These are phyloP conservation scores for Blera fallax DNA, from an alignment of 2,888 invertebrate species.

Conservation along the genomic window DNA sequence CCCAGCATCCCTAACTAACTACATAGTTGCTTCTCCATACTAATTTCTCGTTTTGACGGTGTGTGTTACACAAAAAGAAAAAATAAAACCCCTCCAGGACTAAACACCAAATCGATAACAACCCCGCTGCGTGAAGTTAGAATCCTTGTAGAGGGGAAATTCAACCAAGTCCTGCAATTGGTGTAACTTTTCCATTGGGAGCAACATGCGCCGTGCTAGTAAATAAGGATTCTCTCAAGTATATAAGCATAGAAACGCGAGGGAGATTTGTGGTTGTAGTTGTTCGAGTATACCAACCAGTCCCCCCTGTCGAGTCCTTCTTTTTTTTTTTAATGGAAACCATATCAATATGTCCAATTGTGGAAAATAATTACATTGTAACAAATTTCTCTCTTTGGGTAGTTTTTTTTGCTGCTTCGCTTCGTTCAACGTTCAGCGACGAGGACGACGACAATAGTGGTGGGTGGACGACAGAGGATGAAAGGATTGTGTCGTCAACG, in stretches of 20 bases:
- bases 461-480: not conserved
- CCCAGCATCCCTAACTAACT: conserved; percentile 71
- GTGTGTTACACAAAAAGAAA: not conserved
- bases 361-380: conserved; percentile 82
- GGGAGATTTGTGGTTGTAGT: conserved; percentile 11
- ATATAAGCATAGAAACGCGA: conserved; percentile 15
- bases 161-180: conserved; percentile 58
- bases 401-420: conserved; percentile 45
- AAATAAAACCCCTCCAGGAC: not conserved
- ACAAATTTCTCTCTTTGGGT: conserved; percentile 79
- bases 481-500: conserved; percentile 16
- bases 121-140: conserved; percentile 15
- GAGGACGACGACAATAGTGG: not conserved
- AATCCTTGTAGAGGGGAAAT: conserved; percentile 48
- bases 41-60: conserved; percentile 58
- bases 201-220: conserved; percentile 58
- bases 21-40: conserved; percentile 64
- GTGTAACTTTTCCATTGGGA: conserved; percentile 50
- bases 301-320: conserved; percentile 39
- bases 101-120: conserved; percentile 44
- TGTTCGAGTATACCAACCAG: conserved; percentile 11
- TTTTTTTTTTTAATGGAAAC: conserved; percentile 74
- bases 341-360: conserved; percentile 82
- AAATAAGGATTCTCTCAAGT: conserved; percentile 26
- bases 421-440: not conserved